Evolutionary conservation across 2,797 vertebrate species (phyloP).

Genomic region (Leptodactylus fallax): DNA sequence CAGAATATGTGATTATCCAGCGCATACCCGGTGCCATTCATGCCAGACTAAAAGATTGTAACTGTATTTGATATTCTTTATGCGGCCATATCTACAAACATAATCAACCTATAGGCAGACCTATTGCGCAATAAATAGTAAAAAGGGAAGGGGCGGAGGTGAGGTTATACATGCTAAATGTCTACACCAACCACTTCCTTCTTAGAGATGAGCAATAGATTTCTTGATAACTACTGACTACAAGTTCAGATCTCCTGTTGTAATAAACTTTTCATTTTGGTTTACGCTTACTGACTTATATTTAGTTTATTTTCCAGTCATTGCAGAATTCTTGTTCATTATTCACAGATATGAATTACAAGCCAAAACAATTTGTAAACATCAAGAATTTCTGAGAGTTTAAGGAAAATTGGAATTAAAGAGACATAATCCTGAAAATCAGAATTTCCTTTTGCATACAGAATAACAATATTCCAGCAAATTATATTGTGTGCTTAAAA

Average conservation of each 20-base stretch:
- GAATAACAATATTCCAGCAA: too few relatives aligned
- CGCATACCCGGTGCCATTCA: too few relatives aligned
- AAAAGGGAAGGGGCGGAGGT: too few relatives aligned
- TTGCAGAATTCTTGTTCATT: not conserved
- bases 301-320: not conserved
- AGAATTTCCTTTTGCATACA: not conserved
- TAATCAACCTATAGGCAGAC: too few relatives aligned
- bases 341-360: not conserved
- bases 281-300: not conserved
- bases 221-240: not conserved
- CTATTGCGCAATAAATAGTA: too few relatives aligned
- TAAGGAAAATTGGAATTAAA: not conserved
- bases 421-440: not conserved
- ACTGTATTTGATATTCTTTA: too few relatives aligned
- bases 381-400: not conserved
- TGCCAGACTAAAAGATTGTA: too few relatives aligned
- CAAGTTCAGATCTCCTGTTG: not conserved
- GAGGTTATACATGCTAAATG: not conserved
- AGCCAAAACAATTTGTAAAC: not conserved
- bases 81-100: too few relatives aligned
- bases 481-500: not conserved
- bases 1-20: too few relatives aligned
- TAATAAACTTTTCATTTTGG: not conserved
- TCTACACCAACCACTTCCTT: conserved; percentile 11
- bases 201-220: not conserved